Percentiles rank a stretch among this genome's conserved stretches.
These are phyloP conservation scores for Brachionus calyciflorus DNA, from an alignment of 1,140 invertebrate species.

Conservation along the genomic window DNA sequence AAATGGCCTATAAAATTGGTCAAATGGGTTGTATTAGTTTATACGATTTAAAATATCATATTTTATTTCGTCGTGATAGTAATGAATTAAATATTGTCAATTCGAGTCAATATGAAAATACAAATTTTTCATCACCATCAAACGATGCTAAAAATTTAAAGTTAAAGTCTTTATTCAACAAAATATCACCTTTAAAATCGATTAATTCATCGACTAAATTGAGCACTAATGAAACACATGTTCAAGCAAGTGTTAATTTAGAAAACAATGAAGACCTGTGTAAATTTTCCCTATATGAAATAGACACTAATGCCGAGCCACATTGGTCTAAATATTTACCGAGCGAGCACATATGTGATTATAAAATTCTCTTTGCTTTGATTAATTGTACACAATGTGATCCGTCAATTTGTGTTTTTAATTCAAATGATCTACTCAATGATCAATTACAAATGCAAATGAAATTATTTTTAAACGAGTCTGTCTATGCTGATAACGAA, in stretches of 20 bases:
- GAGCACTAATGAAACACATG: too few species aligned
- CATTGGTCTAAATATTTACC: slow-evolving; percentile 23
- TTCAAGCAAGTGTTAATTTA: not conserved
- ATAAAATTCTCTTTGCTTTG: slow-evolving; percentile 1
- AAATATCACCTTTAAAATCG: not conserved
- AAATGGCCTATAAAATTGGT: slow-evolving; percentile 53
- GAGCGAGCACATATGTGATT: not conserved
- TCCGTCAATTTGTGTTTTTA: slow-evolving; percentile 3
- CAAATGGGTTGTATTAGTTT: slow-evolving; percentile 53
- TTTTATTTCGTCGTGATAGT: not conserved
- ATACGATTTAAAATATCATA: slow-evolving; percentile 36
- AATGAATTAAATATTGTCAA: not conserved
- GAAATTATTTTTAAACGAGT: slow-evolving; percentile 11
- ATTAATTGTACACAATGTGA: slow-evolving; percentile 26
- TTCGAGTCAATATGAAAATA: not conserved
- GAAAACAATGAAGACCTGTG: not conserved
- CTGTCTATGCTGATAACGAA: not conserved
- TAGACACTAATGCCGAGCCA: not conserved
- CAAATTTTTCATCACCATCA: not conserved
- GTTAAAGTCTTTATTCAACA: not conserved
- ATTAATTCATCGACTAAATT: too few species aligned
- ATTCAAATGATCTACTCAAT: not conserved
- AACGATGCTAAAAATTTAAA: not conserved
- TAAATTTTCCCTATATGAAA: not conserved
- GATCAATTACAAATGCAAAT: slow-evolving; percentile 41